Conservation (phyloP, 1,140 invertebrate species). For the Vanessa tameamea region DNA sequence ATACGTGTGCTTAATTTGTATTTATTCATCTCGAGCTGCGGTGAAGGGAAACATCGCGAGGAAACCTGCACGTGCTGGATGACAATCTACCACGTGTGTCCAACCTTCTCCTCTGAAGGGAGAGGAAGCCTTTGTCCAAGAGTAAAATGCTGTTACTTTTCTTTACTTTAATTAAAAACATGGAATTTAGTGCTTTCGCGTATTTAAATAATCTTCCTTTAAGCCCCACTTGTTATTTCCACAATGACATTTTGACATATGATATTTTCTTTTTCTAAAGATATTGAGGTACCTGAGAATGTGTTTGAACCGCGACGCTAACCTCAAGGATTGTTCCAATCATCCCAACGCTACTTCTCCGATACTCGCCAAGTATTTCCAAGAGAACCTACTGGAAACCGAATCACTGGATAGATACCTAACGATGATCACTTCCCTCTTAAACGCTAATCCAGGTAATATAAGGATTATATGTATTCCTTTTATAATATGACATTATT, state of each 20-base stretch:
- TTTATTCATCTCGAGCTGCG: no score
- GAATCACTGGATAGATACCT: slow-evolving; percentile 84
- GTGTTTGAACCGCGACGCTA: slow-evolving; percentile 82
- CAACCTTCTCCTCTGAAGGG: no score
- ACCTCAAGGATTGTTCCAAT: slow-evolving; percentile 69
- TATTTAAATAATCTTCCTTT: neutral
- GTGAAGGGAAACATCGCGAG: no score
- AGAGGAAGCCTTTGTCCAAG: no score
- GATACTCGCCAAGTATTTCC: slow-evolving; percentile 82
- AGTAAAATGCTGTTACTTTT: no score
- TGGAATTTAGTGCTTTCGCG: no score
- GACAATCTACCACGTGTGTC: no score
- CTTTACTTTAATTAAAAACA: no score
- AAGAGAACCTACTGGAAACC: slow-evolving; percentile 71
- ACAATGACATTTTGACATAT: neutral
- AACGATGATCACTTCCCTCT: slow-evolving; percentile 83
- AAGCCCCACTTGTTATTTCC: neutral
- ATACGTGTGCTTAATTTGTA: no score
- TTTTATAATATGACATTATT: no score
- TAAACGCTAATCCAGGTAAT: slow-evolving; percentile 82
- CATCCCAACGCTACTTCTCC: slow-evolving; percentile 85
- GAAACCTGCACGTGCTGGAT: no score
- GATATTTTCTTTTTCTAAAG: slow-evolving; percentile 68
- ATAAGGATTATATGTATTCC: neutral
- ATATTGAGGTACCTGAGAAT: slow-evolving; percentile 89